Base-by-base conservation (phyloP, 2,797 vertebrate species). In the Ceyx erithaca region DNA sequence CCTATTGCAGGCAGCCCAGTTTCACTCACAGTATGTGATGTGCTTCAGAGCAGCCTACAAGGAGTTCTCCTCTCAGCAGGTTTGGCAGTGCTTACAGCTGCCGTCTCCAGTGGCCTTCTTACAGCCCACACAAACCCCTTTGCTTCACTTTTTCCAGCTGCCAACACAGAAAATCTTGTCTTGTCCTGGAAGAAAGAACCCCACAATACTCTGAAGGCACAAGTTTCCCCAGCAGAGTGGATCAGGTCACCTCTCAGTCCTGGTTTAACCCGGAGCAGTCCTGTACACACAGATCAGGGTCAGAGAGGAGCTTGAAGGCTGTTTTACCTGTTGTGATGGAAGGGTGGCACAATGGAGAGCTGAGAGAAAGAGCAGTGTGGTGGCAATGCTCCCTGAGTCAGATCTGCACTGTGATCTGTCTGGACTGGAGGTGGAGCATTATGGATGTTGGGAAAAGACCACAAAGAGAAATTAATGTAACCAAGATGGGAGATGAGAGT, bases 401-500 rank as follows among this genome's bases (percentile, higher is more conserved):
- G 40, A 43, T 37, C 72, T 82, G 58, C 26, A 8, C 11, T 48
- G 2, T 62, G 30, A 37, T 64, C 54, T 68, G 31, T 41, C 46
- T 6, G 3, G 46, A 13, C 43, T 75, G 71, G 83, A 93, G 80
- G 43, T 66, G 85, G 78, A 68, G 20, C 30, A 11, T 69, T 66
- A 30, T 21, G 72, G 35, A 46, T 83, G 58, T 75, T 64, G 64
- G 72, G 25, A 43, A 85, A 89, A 57, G 78, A 91, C 88, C 80
- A 66, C 79, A 85, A 87, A 52, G 48, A 93, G 67, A 81, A 87
- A 87, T 81, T 55, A 81, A 66, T 88, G 77, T 51, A 90, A 86
- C 14, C 59, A 69, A 72, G 73, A 78, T 30, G 17, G 62, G 77
- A 93, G 69, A 85, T 84, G 77, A 87, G 81, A 87, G 17, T 77